Evolutionary conservation across 2,888 invertebrate genomes (phyloP), one percentile per base, ranked within the genome.

Genomic region (Acholoe squamosa): DNA sequence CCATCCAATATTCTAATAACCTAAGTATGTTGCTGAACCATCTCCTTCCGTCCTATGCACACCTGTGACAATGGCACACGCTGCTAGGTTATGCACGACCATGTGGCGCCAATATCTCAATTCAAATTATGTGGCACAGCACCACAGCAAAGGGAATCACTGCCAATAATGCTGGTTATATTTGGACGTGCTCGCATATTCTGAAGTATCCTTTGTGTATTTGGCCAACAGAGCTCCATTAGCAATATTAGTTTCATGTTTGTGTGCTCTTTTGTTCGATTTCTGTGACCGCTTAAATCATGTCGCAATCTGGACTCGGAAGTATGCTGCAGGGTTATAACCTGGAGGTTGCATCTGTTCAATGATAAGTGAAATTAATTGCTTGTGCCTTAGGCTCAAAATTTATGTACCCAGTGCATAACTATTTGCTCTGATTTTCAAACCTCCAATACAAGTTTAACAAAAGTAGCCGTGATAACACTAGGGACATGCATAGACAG

Each of bases 41-140:
- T 76, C 80, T 34, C 33, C 33, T 43, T 10, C 34, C 34, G 43
- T 22, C 43, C 34, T 34, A 7, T 67, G 43, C 43, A 80, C 80
- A 80, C n/a, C 80, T 80, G 80, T 80, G 80, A 80, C 80, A 80
- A 43, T 43, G 43, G 80, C 43, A 22, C 12, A n/a, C 33, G 80
- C 5, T 33, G 22, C 5, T 14, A 14, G 33, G 80, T 80, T 80
- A 33, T 33, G 80, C 33, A 33, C 80, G 22, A 80, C 14, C 80
- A 80, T 80, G 33, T 80, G 80, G 33, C n/a, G 25, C 80, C 33
- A 33, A 80, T 80, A 80, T 43, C 80, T 43, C 31, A 80, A 80
- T 80, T 80, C 80, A 80, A 80, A 80, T 80, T 80, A 80, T 80
- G 80, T 80, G 80, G 80, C 80, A 80, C 43, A n/a, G n/a, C 10